A percentile compares a stretch with the other conserved stretches of the same genome.
phyloP scores from a whole-genome alignment of 2,888 invertebrate genomes.

The Tricholauxania praeusta region DNA sequence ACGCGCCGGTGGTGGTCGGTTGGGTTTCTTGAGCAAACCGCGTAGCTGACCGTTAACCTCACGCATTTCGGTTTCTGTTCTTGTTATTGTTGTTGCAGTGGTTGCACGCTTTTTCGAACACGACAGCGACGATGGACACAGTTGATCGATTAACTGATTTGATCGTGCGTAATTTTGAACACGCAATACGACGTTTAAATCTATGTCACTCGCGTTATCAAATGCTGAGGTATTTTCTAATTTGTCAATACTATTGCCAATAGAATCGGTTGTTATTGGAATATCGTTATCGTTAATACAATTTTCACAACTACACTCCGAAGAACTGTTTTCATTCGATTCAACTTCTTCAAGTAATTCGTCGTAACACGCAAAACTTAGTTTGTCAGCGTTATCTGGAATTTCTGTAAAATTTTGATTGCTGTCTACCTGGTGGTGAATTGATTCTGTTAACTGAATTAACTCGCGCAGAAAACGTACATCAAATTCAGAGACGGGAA shows the following conservation, averaged over 20 bases:
- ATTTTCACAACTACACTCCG: constrained; percentile 47
- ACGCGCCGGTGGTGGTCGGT: constrained; percentile 74
- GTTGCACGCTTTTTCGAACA: background rate
- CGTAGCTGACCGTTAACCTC: constrained; percentile 67
- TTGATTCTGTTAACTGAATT: constrained; percentile 39
- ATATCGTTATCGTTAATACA: constrained; percentile 16
- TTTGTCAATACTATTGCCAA: too few species aligned
- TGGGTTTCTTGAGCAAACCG: constrained; percentile 79
- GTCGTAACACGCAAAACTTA: constrained; percentile 61
- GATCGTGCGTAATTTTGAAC: background rate
- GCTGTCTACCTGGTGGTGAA: constrained; percentile 40
- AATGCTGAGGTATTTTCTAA: too few species aligned
- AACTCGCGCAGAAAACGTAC: constrained; percentile 58
- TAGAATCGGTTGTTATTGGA: too few species aligned
- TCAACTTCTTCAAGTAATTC: constrained; percentile 52
- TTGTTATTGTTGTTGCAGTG: constrained; percentile 33
- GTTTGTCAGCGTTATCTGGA: constrained; percentile 26
- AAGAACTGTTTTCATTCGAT: constrained; percentile 17
- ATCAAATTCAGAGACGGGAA: constrained; percentile 59
- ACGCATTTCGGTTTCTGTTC: constrained; percentile 66
- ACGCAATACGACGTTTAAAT: background rate
- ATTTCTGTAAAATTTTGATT: constrained; percentile 45
- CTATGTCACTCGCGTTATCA: too few species aligned
- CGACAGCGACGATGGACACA: background rate
- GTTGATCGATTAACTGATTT: background rate